Evolutionary conservation across 2,888 invertebrate genomes (phyloP), one percentile per base, ranked within the genome.

Genomic region (Hydriomena furcata): DNA sequence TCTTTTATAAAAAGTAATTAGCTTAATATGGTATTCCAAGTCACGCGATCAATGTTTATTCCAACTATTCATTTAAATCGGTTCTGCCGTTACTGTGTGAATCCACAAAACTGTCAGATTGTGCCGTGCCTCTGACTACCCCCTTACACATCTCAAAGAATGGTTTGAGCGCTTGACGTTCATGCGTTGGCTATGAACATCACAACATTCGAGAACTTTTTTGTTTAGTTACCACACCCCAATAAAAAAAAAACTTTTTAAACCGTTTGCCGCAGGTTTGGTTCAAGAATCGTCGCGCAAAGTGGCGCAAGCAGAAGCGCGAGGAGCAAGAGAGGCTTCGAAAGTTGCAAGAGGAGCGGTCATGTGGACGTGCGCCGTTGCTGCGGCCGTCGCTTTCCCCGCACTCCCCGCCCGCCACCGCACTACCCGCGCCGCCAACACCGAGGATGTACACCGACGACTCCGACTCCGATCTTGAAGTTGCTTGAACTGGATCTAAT

Each of bases 281-380:
- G 98, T 98, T 98, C 87, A 98, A 98, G 87, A 98, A 98, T 81
- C 93, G 98, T 11, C 92, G 98, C 27, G 98, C 98, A 64, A 98
- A 98, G 91, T 98, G 98, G 98, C 93, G 98, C 63, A 98, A 98
- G 76, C 97, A 97, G 79, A 98, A 98, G 79, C 93, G 98, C 1
- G 98, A 95, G 78, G 94, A 96, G 79, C 94, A 96, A 82, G 95
- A 96, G 82, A 89, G 96, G 52, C 88, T 96, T 64, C 92, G 96
- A 52, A 95, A 96, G 82, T 80, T 96, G 55, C 96, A 96, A 75
- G 94, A 96, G 80, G 96, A 96, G 77, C 93, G 95, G 56, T 76
- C 78, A 5, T 86, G 86, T 61, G 90, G 89, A 8, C 82, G 89
- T 21, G 76, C 82, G 10, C 76, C 85, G 44, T 71, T 84, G 32